Evolutionary conservation across 2,888 invertebrate species (phyloP).

Genomic region (Spicauda simplicius): DNA sequence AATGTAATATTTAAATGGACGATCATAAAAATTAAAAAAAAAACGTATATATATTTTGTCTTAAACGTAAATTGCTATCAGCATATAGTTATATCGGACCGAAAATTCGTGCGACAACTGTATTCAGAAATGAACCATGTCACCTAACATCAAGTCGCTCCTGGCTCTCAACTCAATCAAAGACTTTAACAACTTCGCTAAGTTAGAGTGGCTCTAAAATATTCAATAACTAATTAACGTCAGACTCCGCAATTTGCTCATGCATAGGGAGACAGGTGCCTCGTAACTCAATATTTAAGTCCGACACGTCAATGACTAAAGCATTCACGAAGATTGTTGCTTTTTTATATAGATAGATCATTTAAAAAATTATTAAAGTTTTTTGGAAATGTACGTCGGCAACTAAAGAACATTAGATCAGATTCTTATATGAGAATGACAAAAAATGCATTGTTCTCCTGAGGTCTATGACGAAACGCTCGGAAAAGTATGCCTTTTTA

Average conservation of each 20-base stretch:
- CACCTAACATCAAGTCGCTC: constrained; percentile 16
- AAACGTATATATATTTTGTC: too few relatives aligned
- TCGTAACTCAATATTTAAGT: constrained; percentile 24
- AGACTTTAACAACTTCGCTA: constrained; percentile 74
- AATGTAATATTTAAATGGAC: too few relatives aligned
- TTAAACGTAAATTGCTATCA: too few relatives aligned
- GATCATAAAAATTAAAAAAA: too few relatives aligned
- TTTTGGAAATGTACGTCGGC: too few relatives aligned
- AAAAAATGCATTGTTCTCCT: too few relatives aligned
- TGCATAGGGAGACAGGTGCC: constrained; percentile 46
- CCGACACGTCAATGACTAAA: background rate
- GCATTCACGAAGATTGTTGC: background rate
- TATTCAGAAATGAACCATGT: background rate
- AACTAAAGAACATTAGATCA: too few relatives aligned
- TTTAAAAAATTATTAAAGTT: too few relatives aligned
- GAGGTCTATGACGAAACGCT: too few relatives aligned
- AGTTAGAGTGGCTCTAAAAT: constrained; percentile 81
- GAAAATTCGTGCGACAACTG: background rate
- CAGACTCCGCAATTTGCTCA: constrained; percentile 55
- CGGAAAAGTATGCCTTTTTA: too few relatives aligned
- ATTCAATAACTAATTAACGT: constrained; percentile 75
- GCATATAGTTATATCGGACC: background rate
- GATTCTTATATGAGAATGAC: too few relatives aligned
- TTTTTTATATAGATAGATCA: background rate
- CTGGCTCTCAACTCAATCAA: constrained; percentile 64